phyloP scores from a whole-genome alignment of 1,140 invertebrate species.

The Pseudachorutes palmiensis region DNA sequence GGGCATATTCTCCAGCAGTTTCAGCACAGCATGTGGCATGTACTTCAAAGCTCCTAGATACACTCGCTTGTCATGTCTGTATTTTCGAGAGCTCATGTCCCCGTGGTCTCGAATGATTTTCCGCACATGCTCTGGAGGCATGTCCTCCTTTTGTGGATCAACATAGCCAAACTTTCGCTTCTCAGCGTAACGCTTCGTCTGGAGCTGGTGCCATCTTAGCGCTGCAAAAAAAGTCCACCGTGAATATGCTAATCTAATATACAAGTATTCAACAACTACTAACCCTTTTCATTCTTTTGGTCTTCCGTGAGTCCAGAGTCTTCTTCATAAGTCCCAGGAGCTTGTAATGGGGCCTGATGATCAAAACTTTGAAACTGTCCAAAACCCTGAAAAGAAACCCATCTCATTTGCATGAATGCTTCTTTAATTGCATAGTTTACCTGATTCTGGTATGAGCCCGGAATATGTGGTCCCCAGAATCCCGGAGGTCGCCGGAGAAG shows the following conservation, averaged over 20 bases:
- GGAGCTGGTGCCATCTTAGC: slow-evolving; percentile 96
- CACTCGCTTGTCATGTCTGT: slow-evolving; percentile 96
- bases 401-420: not conserved
- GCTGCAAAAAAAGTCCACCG: slow-evolving; percentile 47
- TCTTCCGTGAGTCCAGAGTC: slow-evolving; percentile 18
- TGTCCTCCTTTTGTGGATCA: slow-evolving; percentile 98
- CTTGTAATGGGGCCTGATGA: slow-evolving; percentile 9
- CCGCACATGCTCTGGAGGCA: slow-evolving; percentile 97
- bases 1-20: slow-evolving; percentile 98
- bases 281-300: slow-evolving; percentile 28
- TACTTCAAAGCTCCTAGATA: slow-evolving; percentile 98
- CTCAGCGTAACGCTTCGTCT: slow-evolving; percentile 94
- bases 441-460: not conserved
- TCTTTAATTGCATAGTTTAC: not conserved
- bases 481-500: no score
- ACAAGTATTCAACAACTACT: no score
- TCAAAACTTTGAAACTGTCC: slow-evolving; percentile 10
- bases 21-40: slow-evolving; percentile 99
- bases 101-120: slow-evolving; percentile 99
- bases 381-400: slow-evolving; percentile 4
- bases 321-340: slow-evolving; percentile 32
- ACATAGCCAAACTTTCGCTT: slow-evolving; percentile 98
- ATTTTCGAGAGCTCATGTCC: slow-evolving; percentile 98
- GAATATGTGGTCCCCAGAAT: not conserved
- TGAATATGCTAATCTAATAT: not conserved